Evolutionary conservation across 2,888 invertebrate genomes (phyloP).

Genomic region (Torymus texanus): DNA sequence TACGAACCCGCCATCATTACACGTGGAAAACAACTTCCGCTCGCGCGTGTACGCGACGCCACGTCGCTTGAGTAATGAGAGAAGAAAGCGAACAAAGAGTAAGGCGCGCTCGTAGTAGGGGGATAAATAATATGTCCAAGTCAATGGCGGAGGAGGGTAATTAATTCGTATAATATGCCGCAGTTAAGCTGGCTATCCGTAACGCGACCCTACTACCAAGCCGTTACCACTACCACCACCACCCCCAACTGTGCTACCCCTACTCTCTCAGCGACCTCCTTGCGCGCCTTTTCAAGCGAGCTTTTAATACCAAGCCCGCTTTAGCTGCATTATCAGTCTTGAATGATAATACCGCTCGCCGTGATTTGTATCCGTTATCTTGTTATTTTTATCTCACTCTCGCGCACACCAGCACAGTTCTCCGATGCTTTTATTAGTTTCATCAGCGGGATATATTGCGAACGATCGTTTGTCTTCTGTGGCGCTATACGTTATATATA

Average conservation of each 20-base stretch:
- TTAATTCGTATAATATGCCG: constrained; percentile 75
- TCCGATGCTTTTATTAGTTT: too few relatives aligned
- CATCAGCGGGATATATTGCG: too few relatives aligned
- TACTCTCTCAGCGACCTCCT: neutral
- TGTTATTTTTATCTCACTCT: neutral
- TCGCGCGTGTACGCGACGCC: too few relatives aligned
- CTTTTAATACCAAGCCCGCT: constrained; percentile 53
- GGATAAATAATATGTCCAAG: constrained; percentile 73
- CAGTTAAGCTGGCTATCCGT: constrained; percentile 74
- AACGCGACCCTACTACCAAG: constrained; percentile 63
- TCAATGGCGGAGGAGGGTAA: constrained; percentile 67
- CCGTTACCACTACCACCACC: constrained; percentile 48
- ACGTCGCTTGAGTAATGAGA: constrained; percentile 38
- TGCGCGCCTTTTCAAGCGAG: constrained; percentile 55
- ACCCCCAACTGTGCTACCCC: neutral
- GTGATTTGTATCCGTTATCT: constrained; percentile 45
- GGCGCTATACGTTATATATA: too few relatives aligned
- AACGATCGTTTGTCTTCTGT: too few relatives aligned
- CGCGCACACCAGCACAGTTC: neutral
- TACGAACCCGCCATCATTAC: neutral
- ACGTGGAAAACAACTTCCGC: constrained; percentile 21
- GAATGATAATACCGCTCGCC: constrained; percentile 49
- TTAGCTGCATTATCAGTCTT: constrained; percentile 54
- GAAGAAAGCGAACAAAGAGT: constrained; percentile 42
- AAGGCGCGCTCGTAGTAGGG: constrained; percentile 19